phyloP scores from a whole-genome alignment of 1,140 invertebrate genomes.

The Aphelenchoides besseyi region DNA sequence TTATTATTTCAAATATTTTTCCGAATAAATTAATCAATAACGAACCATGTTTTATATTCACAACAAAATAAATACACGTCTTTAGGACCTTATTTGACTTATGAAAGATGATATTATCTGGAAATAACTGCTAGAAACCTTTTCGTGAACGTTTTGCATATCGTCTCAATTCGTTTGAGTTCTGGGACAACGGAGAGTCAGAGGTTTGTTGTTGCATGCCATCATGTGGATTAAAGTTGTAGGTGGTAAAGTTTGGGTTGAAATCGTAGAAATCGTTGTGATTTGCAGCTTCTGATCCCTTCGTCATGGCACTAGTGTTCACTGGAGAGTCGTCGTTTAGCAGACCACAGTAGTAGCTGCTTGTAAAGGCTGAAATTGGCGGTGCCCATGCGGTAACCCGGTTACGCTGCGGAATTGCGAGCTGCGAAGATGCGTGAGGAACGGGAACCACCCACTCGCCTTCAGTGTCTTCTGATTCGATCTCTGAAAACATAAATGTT shows the following conservation, averaged over 20 bases:
- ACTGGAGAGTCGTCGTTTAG: neutral
- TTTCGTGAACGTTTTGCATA: no score
- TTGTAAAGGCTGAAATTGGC: neutral
- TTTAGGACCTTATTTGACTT: no score
- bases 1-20: no score
- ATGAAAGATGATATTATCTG: no score
- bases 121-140: no score
- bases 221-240: no score
- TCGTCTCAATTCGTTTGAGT: no score
- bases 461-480: neutral
- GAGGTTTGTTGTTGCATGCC: no score
- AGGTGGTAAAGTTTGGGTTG: neutral
- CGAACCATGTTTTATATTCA: no score
- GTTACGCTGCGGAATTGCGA: neutral
- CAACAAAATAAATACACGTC: no score
- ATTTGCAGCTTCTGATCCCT: neutral
- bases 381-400: neutral
- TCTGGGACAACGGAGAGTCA: no score
- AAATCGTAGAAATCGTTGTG: neutral
- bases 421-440: neutral
- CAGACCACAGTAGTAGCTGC: neutral
- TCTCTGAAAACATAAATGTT: neutral
- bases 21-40: no score
- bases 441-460: neutral
- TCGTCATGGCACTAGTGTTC: neutral